Conservation (phyloP, 2,113 vertebrate species). For the Colossoma macropomum region DNA sequence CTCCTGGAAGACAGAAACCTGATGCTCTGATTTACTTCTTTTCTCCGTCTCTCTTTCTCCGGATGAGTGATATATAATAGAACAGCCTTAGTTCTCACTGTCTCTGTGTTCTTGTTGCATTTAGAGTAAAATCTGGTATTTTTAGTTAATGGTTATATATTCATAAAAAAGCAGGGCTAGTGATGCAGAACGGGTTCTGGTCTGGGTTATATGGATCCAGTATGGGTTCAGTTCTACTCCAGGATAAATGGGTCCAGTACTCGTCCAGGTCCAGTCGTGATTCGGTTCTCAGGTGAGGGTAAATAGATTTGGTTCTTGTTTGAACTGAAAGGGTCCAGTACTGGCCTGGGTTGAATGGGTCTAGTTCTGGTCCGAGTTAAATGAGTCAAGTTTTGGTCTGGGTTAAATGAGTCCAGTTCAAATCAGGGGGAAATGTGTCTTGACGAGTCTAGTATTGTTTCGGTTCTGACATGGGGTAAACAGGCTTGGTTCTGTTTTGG, state of each 20-base stretch:
- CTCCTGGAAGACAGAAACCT: constrained; percentile 51
- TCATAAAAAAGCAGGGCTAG: constrained; percentile 26
- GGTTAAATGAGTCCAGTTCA: no score
- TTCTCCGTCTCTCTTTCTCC: constrained; percentile 55
- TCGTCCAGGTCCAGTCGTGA: no score
- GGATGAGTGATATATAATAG: neutral
- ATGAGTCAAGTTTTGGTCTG: no score
- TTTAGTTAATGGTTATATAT: neutral
- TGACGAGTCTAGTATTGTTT: no score
- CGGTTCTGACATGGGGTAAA: no score
- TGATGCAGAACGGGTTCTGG: constrained; percentile 3
- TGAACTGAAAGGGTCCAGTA: no score
- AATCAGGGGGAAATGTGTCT: no score
- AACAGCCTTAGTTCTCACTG: neutral
- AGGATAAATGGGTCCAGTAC: neutral
- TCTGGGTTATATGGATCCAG: neutral
- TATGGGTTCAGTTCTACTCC: neutral
- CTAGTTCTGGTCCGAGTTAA: no score
- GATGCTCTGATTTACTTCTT: constrained; percentile 55
- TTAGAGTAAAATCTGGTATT: neutral
- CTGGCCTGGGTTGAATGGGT: no score
- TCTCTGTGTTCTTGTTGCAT: constrained; percentile 31
- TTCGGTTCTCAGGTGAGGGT: no score
- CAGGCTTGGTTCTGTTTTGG: neutral
- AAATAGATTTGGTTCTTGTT: no score